Percentiles rank a stretch among this genome's conserved stretches.
Conservation (phyloP, 2,797 vertebrate genomes). For the Helostoma temminkii region DNA sequence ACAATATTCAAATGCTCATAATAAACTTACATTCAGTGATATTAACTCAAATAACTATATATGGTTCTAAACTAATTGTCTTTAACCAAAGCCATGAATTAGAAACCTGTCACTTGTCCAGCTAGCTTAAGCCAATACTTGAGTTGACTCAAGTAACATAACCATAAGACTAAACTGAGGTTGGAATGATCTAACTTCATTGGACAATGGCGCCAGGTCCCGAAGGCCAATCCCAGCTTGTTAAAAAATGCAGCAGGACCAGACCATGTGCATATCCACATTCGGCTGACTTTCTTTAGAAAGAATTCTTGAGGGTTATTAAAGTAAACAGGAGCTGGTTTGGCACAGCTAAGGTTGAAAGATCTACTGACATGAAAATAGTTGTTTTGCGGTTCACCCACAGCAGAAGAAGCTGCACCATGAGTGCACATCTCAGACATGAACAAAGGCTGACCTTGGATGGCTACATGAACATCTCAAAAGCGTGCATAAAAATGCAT, state of each 20-base stretch:
- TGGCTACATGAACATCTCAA: slow-evolving; percentile 23
- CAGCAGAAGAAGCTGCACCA: slow-evolving; percentile 53
- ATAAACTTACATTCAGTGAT: slow-evolving; percentile 20
- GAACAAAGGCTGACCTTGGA: slow-evolving; percentile 45
- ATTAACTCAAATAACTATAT: slow-evolving; percentile 49
- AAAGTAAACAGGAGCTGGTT: slow-evolving; percentile 74
- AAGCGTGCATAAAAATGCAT: background rate
- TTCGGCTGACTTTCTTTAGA: slow-evolving; percentile 34
- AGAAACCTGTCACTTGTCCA: slow-evolving; percentile 53
- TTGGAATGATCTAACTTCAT: slow-evolving; percentile 67
- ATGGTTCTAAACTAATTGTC: slow-evolving; percentile 58
- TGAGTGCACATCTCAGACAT: slow-evolving; percentile 46
- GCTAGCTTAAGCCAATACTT: slow-evolving; percentile 69
- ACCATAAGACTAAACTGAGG: slow-evolving; percentile 66
- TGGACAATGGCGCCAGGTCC: slow-evolving; percentile 64
- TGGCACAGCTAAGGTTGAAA: slow-evolving; percentile 53
- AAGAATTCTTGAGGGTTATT: slow-evolving; percentile 62
- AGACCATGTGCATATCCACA: slow-evolving; percentile 45
- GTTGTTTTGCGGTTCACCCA: slow-evolving; percentile 56
- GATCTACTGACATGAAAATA: slow-evolving; percentile 70
- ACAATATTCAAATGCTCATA: slow-evolving; percentile 36
- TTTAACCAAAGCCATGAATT: slow-evolving; percentile 52
- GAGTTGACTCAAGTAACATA: slow-evolving; percentile 69
- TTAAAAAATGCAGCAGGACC: slow-evolving; percentile 29
- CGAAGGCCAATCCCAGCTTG: slow-evolving; percentile 35